These are phyloP conservation scores for Aphis craccivora DNA, from an alignment of 1,140 invertebrate genomes.

Conservation along the genomic window DNA sequence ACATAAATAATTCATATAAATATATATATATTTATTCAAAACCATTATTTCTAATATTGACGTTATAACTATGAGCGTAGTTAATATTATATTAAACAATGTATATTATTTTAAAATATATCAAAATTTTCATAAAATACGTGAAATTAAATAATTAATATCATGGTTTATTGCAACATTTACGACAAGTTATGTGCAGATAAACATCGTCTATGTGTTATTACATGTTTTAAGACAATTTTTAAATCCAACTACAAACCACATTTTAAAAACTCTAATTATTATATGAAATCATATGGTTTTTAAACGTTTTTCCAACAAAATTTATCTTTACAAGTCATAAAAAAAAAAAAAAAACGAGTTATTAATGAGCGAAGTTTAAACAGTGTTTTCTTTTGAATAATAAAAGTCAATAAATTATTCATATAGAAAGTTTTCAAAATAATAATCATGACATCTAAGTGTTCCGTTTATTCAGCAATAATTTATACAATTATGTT, in stretches of 20 bases:
- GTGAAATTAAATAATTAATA: background rate
- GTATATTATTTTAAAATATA: no score
- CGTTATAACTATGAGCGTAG: no score
- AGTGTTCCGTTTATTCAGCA: background rate
- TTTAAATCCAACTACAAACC: background rate
- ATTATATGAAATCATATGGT: background rate
- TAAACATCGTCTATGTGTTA: background rate
- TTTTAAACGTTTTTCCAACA: background rate
- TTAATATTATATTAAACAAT: no score
- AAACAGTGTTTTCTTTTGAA: background rate
- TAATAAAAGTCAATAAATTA: slow-evolving; percentile 36
- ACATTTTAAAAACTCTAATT: background rate
- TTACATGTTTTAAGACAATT: background rate
- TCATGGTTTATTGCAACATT: background rate
- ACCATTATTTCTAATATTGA: no score
- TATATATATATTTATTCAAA: no score
- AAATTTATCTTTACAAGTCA: background rate
- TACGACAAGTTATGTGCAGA: background rate
- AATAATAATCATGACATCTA: background rate
- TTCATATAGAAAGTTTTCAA: slow-evolving; percentile 16
- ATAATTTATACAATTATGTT: background rate
- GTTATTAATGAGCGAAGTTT: background rate
- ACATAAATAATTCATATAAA: no score
- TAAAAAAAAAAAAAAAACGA: background rate
- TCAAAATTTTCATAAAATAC: background rate